Evolutionary conservation across 2,888 invertebrate species (phyloP).

Genomic region (Drosophila helvetica): DNA sequence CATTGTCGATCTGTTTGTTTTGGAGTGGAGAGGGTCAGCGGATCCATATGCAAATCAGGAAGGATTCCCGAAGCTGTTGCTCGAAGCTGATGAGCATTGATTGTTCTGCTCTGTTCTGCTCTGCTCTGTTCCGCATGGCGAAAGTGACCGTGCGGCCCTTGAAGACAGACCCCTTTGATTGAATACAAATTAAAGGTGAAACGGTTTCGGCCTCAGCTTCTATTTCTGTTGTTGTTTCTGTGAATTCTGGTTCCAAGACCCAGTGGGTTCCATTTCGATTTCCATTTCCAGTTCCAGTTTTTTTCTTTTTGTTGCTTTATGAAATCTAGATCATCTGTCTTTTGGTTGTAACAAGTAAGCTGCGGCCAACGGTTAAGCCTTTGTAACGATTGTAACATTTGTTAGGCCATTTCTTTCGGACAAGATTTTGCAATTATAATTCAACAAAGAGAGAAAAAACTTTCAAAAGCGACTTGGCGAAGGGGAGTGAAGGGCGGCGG

Average conservation of each 20-base stretch:
- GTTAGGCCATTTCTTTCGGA: constrained; percentile 19
- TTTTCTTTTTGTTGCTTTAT: constrained; percentile 17
- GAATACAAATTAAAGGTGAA: constrained; percentile 74
- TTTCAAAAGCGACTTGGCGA: not conserved
- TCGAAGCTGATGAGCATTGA: constrained; percentile 72
- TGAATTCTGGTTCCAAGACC: constrained; percentile 15
- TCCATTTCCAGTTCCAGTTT: constrained; percentile 42
- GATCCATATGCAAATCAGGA: constrained; percentile 66
- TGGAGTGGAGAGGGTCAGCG: constrained; percentile 64
- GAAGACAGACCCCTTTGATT: constrained; percentile 61
- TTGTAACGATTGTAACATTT: constrained; percentile 41
- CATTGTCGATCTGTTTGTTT: constrained; percentile 64
- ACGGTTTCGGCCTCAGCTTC: constrained; percentile 41
- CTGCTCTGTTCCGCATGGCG: constrained; percentile 59
- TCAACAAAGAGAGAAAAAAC: constrained; percentile 23
- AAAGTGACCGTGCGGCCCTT: constrained; percentile 44
- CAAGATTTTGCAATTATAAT: constrained; percentile 72
- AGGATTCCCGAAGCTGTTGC: constrained; percentile 58
- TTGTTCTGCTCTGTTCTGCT: constrained; percentile 62
- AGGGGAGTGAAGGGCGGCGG: not conserved
- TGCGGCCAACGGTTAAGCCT: constrained; percentile 56
- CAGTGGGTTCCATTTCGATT: constrained; percentile 41
- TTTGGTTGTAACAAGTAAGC: constrained; percentile 66
- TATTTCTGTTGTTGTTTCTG: constrained; percentile 3
- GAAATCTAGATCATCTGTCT: constrained; percentile 49